Conservation (phyloP, 2,113 vertebrate species). For the Gymnobelideus leadbeateri region DNA sequence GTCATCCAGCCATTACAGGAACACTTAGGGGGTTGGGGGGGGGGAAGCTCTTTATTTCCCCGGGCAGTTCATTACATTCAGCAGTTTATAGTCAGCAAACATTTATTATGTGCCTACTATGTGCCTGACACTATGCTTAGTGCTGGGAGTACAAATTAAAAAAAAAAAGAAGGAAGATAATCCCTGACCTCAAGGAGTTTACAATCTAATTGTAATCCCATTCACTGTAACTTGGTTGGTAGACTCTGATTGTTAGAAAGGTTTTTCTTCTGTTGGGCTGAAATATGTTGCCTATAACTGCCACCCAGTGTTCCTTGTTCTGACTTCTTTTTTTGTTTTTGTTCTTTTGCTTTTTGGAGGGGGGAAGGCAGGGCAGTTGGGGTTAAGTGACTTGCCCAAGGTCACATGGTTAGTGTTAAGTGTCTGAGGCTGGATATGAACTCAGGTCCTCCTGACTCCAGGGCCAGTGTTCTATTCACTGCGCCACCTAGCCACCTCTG, state of each 20-base stretch:
- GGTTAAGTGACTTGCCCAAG: too few relatives aligned
- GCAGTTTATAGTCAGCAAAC: neutral
- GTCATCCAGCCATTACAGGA: neutral
- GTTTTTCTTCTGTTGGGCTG: neutral
- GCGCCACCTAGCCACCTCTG: too few relatives aligned
- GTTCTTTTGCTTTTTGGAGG: too few relatives aligned
- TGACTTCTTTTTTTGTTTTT: neutral
- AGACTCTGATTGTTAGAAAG: neutral
- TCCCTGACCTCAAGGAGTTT: neutral
- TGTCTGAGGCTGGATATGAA: too few relatives aligned
- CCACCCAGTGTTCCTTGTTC: neutral
- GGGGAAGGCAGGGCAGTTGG: too few relatives aligned
- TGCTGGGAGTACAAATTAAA: neutral
- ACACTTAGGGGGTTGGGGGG: neutral
- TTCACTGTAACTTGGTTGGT: neutral
- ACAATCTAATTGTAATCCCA: neutral
- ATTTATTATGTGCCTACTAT: neutral
- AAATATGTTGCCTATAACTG: neutral
- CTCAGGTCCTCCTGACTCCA: too few relatives aligned
- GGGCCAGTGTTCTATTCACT: too few relatives aligned
- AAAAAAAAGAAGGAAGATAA: neutral
- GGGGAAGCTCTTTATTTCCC: neutral
- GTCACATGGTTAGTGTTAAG: too few relatives aligned
- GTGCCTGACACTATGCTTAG: neutral
- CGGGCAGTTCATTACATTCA: neutral